Evolutionary conservation across 1,140 invertebrate species (phyloP), one percentile per base, ranked within the genome.

Genomic region (Phthorimaea operculella): DNA sequence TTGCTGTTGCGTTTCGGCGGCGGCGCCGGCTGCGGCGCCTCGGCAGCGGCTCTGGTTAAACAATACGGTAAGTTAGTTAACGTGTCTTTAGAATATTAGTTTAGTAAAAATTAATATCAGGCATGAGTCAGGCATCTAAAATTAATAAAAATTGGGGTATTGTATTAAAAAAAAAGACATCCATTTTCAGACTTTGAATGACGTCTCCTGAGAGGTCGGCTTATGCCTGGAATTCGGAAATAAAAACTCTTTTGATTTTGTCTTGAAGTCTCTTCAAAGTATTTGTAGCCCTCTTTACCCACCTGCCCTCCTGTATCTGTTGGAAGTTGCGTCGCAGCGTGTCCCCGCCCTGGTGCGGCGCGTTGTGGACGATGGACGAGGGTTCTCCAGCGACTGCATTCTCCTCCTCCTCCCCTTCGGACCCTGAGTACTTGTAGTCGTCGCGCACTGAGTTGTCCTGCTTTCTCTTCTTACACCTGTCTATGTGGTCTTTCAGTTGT

Each of bases 401-500:
- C 63, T 95, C 93, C 61, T 96, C 94, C 64, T 96, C 94, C 67
- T 95, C 94, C 64, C 95, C 95, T 74, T 96, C 94, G 11, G 93
- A 95, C 33, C 94, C 94, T 36, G 93, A 94, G 72, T 95, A 95
- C 72, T 87, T 87, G 77, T 94, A 95, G 72, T 95, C 92, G 67
- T 93, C 92, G 51, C 92, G 88, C 66, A 93, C 92, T 59, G 77
- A 81, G 87, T 94, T 96, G 70, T 96, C 94, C 75, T 95, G 93
- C 87, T 96, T 96, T 76, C 95, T 91, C 81, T 96, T 97, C 87
- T 96, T 97, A 86, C 94, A 96, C 57, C 98, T 88, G 87, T 99
- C 98, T 82, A 99, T 98, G 83, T 99, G 98, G 85, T 99, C 98
- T 87, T 99, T 99, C 18, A 99, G 91, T 77, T 99, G 97, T 86